phyloP scores from a whole-genome alignment of 2,888 invertebrate species.

The Trypoxylon attenuatum region DNA sequence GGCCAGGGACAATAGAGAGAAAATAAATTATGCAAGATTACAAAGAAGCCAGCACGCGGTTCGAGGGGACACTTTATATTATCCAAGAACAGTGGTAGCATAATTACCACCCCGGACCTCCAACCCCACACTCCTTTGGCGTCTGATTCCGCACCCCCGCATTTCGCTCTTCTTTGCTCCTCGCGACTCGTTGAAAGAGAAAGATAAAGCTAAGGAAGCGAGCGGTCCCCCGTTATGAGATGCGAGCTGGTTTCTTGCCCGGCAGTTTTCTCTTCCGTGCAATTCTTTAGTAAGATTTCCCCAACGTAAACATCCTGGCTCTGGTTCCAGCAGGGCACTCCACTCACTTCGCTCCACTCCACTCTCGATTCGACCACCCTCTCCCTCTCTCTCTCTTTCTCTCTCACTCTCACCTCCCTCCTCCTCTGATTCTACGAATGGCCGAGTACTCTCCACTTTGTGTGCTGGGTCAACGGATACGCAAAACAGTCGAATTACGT shows the following conservation, averaged over 20 bases:
- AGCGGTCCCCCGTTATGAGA: slow-evolving; percentile 60
- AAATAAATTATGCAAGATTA: slow-evolving; percentile 75
- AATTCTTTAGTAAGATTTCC: slow-evolving; percentile 70
- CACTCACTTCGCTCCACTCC: slow-evolving; percentile 35
- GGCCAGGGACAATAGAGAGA: slow-evolving; percentile 67
- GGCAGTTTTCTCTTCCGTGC: slow-evolving; percentile 41
- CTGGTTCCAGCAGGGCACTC: slow-evolving; percentile 48
- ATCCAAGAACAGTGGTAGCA: slow-evolving; percentile 71
- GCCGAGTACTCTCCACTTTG: slow-evolving; percentile 40
- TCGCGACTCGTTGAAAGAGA: slow-evolving; percentile 12
- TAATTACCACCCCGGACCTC: slow-evolving; percentile 66
- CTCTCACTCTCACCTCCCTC: slow-evolving; percentile 14
- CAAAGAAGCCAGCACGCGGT: slow-evolving; percentile 61
- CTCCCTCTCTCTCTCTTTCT: not conserved
- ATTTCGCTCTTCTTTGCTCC: slow-evolving; percentile 23
- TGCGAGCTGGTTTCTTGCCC: slow-evolving; percentile 58
- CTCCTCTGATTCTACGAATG: slow-evolving; percentile 40
- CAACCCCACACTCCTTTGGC: not conserved
- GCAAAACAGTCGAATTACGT: slow-evolving; percentile 46
- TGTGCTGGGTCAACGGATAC: slow-evolving; percentile 46
- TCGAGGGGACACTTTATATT: slow-evolving; percentile 68
- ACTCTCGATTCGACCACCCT: slow-evolving; percentile 28
- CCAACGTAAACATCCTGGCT: slow-evolving; percentile 69
- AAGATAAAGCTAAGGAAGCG: slow-evolving; percentile 20
- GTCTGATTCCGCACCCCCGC: slow-evolving; percentile 9